Conservation (phyloP, 2,113 vertebrate genomes). For the Formicarius rufipectus region DNA sequence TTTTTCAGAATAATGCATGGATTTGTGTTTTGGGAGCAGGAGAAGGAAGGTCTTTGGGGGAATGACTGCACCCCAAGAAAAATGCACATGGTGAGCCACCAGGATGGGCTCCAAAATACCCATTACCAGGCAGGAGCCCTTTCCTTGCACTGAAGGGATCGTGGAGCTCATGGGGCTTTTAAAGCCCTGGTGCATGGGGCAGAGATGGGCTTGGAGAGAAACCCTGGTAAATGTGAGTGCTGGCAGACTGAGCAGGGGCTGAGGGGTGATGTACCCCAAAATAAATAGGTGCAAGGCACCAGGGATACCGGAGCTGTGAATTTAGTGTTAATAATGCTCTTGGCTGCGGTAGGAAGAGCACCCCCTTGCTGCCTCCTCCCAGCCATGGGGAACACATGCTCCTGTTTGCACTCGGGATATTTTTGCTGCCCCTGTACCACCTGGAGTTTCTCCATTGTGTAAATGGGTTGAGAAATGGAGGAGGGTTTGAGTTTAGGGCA, state of each 20-base stretch:
- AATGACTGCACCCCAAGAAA: not conserved
- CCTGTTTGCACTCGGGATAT: not conserved
- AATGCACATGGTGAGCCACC: not conserved
- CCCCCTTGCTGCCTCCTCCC: not conserved
- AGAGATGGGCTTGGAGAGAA: not conserved
- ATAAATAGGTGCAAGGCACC: not conserved
- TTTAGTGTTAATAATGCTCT: not conserved
- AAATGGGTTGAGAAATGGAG: not conserved
- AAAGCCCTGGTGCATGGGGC: not conserved
- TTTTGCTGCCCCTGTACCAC: not conserved
- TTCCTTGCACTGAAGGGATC: not conserved
- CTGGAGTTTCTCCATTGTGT: not conserved
- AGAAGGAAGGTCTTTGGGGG: not conserved
- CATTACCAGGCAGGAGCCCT: not conserved
- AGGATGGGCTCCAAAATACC: accelerated
- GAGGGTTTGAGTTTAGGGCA: not conserved
- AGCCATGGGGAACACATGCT: accelerated
- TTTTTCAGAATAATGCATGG: not conserved
- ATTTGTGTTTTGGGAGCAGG: not conserved
- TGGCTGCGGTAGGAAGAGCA: not conserved
- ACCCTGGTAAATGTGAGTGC: accelerated
- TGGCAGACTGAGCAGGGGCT: not conserved
- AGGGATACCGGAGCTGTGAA: not conserved
- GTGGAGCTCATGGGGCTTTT: not conserved
- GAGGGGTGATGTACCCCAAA: not conserved